These are phyloP conservation scores for Phenganax marumi DNA, from an alignment of 92 coral and sea anemone species.

Conservation along the genomic window DNA sequence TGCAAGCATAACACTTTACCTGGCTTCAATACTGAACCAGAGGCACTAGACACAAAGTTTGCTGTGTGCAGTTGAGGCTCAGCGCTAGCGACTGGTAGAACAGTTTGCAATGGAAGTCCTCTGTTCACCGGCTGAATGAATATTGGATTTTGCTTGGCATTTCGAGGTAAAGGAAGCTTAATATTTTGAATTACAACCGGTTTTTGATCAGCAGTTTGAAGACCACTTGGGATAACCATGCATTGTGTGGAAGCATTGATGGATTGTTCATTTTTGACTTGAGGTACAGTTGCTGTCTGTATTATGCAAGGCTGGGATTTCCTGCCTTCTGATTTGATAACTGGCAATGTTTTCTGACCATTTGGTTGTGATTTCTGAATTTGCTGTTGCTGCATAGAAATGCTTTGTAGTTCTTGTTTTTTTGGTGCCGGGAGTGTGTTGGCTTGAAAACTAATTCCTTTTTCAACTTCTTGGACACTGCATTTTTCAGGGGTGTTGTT, in stretches of 20 bases:
- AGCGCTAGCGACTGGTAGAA: slow-evolving; percentile 26
- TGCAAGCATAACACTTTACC: slow-evolving; percentile 2
- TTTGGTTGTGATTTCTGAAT: neutral
- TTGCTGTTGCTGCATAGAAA: neutral
- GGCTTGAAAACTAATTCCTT: slow-evolving; percentile 24
- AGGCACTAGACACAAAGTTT: slow-evolving; percentile 29
- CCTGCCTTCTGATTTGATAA: slow-evolving; percentile 15
- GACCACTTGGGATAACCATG: neutral
- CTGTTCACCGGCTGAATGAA: slow-evolving; percentile 32
- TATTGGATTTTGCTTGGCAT: slow-evolving; percentile 35
- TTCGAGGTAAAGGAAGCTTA: slow-evolving; percentile 36
- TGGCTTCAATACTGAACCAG: slow-evolving; percentile 27
- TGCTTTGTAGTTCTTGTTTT: neutral
- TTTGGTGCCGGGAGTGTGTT: neutral
- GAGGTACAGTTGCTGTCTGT: neutral
- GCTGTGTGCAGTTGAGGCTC: slow-evolving; percentile 33
- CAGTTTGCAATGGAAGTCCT: slow-evolving; percentile 29
- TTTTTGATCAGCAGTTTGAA: slow-evolving; percentile 26
- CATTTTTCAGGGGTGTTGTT: slow-evolving; percentile 15
- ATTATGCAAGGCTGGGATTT: slow-evolving; percentile 9
- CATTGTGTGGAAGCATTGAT: slow-evolving; percentile 21
- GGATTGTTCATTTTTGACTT: neutral
- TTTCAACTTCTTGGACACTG: slow-evolving; percentile 30
- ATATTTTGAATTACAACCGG: slow-evolving; percentile 20
- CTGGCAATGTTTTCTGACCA: neutral